phyloP scores from a whole-genome alignment of 2,888 invertebrate genomes.

The Criorhina ranunculi region DNA sequence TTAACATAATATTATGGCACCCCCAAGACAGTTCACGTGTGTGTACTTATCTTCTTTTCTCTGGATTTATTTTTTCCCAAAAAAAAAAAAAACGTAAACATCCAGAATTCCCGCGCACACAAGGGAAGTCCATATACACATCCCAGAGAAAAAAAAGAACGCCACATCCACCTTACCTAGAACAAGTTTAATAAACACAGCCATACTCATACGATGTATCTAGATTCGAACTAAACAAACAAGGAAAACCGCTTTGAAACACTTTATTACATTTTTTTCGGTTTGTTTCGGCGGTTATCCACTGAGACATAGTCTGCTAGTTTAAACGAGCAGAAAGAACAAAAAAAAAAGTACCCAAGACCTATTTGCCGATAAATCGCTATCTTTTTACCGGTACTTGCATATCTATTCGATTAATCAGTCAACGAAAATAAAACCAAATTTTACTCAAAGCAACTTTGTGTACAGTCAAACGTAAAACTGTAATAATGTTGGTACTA shows the following conservation, averaged over 20 bases:
- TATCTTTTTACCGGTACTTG: conserved; percentile 39
- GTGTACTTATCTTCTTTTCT: conserved; percentile 56
- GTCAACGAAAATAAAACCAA: conserved; percentile 39
- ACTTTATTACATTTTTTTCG: conserved; percentile 3
- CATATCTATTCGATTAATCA: conserved; percentile 65
- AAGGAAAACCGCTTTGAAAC: conserved; percentile 15
- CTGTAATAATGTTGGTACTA: neutral
- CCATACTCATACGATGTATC: neutral
- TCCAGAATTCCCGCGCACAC: conserved; percentile 60
- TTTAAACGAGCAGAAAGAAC: conserved; percentile 7
- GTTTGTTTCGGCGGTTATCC: no score
- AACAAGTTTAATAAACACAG: conserved; percentile 40
- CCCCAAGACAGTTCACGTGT: conserved; percentile 46
- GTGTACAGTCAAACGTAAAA: conserved; percentile 32
- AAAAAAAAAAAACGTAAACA: conserved; percentile 65
- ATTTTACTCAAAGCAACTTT: conserved; percentile 50
- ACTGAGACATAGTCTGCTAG: no score
- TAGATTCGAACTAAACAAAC: conserved; percentile 34
- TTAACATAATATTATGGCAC: conserved; percentile 35
- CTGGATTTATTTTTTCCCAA: conserved; percentile 43
- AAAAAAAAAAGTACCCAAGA: conserved; percentile 4
- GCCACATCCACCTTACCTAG: conserved; percentile 27
- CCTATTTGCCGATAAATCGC: conserved; percentile 56
- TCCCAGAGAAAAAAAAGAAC: conserved; percentile 4
- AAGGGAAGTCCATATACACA: neutral